Evolutionary conservation across 2,113 vertebrate species (phyloP).

Genomic region (Andinoacara biseriatus): DNA sequence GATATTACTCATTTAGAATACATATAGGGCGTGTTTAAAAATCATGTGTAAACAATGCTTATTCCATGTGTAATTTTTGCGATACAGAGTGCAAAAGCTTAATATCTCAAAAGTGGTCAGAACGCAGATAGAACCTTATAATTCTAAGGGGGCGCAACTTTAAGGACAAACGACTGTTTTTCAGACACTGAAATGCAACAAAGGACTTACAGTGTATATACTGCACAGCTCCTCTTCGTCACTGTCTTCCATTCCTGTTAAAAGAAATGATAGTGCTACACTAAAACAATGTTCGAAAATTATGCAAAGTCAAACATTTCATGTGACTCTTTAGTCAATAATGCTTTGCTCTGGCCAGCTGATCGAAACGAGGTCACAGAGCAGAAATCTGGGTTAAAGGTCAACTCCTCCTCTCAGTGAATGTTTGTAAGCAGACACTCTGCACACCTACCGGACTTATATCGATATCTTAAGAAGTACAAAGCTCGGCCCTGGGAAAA

Average conservation of each 20-base stretch:
- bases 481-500: background rate
- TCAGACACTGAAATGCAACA: background rate
- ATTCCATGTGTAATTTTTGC: too few species aligned
- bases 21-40: too few species aligned
- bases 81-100: too few species aligned
- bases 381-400: constrained; percentile 50
- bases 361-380: background rate
- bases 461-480: background rate
- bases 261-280: background rate
- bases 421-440: constrained; percentile 42
- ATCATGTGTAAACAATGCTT: too few species aligned
- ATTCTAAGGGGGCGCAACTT: background rate
- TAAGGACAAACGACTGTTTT: background rate
- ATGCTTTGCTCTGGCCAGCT: background rate
- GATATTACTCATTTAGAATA: too few species aligned
- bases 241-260: constrained; percentile 71
- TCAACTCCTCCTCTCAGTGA: constrained; percentile 3
- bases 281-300: background rate
- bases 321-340: background rate
- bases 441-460: background rate
- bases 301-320: background rate
- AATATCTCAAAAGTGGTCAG: too few species aligned
- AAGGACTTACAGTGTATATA: constrained; percentile 65
- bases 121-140: too few species aligned
- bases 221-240: constrained; percentile 74